Evolutionary conservation across 1,140 invertebrate genomes (phyloP), one percentile per base, ranked within the genome.

Genomic region (Chrysomallon squamiferum): DNA sequence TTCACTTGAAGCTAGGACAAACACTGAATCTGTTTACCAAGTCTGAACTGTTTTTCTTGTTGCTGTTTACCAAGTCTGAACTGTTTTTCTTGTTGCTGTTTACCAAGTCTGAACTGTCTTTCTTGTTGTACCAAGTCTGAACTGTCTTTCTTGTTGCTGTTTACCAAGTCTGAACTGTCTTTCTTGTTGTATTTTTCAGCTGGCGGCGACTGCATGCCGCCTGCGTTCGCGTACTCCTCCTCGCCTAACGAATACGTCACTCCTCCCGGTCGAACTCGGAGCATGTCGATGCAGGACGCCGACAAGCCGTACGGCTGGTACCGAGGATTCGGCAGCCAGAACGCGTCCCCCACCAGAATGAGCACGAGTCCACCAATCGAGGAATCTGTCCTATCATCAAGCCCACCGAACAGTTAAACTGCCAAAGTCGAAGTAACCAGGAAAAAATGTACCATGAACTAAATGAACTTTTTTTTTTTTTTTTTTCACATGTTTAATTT

Each of bases 281-380:
- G 84, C 61, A 84, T 86, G 81, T 87, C 86, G 49, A 94, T 94
- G 92, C 92, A 94, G 80, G 92, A 94, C 72, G 74, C 80, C 11
- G 77, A 81, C 64, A 68, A 75, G 59, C 80, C 81, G 5, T 67
- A 74, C 4, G 77, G 81, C 35, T 73, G 72, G 59, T 78, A 78
- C 61, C 78, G 77, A 22, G 75, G 76, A 30, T 77, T 75, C 35
- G 70, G 75, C 25, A 75, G 35, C 15, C 35, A 72, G 61, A 65
- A 58, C n/a, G 69, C 68, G 13, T 71, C 61, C 57, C 61, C 65
- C 25, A 43, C 69, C 9, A 41, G 58, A 11, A 47, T 60, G 22
- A 62, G 62, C 15, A 65, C 35, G 6, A 38, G 35, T 38, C 35
- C 35, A 15, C 35, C 35, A 5, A 38, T 38, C 5, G 27, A 43